Evolutionary conservation across 2,113 vertebrate genomes (phyloP).

Genomic region (Barbus barbus): DNA sequence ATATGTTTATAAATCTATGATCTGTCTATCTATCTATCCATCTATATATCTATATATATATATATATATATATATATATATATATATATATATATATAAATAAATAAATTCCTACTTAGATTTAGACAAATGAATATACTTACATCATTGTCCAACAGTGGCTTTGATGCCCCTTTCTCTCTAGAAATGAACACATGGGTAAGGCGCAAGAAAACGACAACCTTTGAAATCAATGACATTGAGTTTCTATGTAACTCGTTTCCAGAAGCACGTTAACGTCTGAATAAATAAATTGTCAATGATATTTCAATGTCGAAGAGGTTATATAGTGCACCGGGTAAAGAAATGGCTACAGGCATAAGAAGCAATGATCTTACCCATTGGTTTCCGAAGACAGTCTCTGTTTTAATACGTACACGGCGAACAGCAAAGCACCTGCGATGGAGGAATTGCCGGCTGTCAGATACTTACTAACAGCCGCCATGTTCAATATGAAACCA

Average conservation of each 20-base stretch:
- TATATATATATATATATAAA: neutral
- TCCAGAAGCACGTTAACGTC: neutral
- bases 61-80: too few species aligned
- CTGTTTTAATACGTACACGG: constrained; percentile 78
- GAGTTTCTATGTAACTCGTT: neutral
- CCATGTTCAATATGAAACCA: constrained; percentile 75
- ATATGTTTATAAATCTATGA: too few species aligned
- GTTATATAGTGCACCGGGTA: neutral
- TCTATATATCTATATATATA: neutral
- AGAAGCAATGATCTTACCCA: constrained; percentile 68
- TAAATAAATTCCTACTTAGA: neutral
- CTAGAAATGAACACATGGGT: constrained; percentile 69
- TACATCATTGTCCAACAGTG: constrained; percentile 79
- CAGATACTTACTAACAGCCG: constrained; percentile 87
- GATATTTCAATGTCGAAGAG: constrained; percentile 35
- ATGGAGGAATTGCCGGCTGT: constrained; percentile 84
- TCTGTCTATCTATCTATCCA: too few species aligned
- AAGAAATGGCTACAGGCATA: neutral
- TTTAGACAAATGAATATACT: constrained; percentile 20
- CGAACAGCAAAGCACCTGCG: constrained; percentile 78
- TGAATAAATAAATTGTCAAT: neutral
- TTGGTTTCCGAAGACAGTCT: constrained; percentile 57
- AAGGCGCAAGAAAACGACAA: neutral
- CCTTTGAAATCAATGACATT: neutral
- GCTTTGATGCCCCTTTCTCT: constrained; percentile 79